These are phyloP conservation scores for Kryphioiulus occultus DNA, from an alignment of 2,888 invertebrate genomes.

Conservation along the genomic window DNA sequence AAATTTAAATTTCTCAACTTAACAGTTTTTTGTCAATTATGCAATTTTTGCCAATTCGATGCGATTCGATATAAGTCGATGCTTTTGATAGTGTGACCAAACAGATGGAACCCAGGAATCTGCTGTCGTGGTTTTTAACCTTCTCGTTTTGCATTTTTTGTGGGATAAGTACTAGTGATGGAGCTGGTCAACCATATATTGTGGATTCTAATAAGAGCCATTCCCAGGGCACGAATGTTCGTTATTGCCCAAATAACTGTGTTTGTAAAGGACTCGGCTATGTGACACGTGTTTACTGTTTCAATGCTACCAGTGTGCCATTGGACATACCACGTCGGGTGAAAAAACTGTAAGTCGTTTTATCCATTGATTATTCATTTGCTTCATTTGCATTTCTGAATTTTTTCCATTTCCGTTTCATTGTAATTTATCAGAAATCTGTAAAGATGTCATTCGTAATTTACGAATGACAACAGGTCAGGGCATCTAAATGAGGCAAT, in stretches of 20 bases:
- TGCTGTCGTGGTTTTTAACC: neutral
- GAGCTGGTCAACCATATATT: neutral
- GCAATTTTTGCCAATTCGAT: neutral
- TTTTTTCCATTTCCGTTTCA: too few relatives aligned
- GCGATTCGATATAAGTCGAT: neutral
- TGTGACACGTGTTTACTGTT: slow-evolving; percentile 21
- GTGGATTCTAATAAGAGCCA: neutral
- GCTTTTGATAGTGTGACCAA: neutral
- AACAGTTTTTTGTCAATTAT: neutral
- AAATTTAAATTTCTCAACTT: neutral
- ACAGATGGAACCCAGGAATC: neutral
- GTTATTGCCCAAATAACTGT: slow-evolving; percentile 1
- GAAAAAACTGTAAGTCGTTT: neutral
- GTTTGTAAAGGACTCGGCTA: slow-evolving; percentile 18
- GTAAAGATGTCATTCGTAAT: too few relatives aligned
- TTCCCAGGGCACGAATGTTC: neutral
- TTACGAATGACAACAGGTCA: too few relatives aligned
- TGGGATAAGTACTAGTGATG: neutral
- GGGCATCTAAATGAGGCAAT: too few relatives aligned
- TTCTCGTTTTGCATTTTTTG: neutral
- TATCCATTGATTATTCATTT: neutral
- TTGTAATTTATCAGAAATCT: too few relatives aligned
- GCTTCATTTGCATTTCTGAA: too few relatives aligned
- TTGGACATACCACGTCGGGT: slow-evolving; percentile 11
- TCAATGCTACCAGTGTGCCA: neutral